phyloP scores from a whole-genome alignment of 2,113 vertebrate species.

The Hiodon tergisus region DNA sequence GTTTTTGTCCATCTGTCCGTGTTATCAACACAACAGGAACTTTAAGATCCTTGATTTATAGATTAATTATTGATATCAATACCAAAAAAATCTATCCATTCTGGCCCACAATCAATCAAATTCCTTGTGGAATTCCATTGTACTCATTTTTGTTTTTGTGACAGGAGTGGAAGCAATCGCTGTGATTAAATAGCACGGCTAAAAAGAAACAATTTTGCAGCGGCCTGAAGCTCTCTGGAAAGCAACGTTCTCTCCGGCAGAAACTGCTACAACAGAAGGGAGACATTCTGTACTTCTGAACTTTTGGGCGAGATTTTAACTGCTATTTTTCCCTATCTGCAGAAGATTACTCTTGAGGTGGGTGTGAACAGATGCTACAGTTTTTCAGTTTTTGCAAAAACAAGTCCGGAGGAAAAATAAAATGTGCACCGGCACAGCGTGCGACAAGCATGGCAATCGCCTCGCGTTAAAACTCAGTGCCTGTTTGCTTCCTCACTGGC shows the following conservation, averaged over 20 bases:
- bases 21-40: neutral
- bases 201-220: constrained; percentile 11
- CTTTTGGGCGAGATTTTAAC: constrained; percentile 23
- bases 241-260: constrained; percentile 5
- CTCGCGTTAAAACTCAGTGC: neutral
- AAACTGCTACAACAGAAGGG: constrained; percentile 18
- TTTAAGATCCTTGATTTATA: neutral
- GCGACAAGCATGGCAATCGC: neutral
- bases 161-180: too few species aligned
- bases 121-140: neutral
- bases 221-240: constrained; percentile 13
- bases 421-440: neutral
- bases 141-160: too few species aligned
- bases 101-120: too few species aligned
- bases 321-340: constrained; percentile 23
- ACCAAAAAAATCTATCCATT: too few species aligned
- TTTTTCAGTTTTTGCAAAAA: constrained; percentile 4
- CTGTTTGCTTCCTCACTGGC: neutral
- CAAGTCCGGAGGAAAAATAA: neutral
- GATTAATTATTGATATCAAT: neutral
- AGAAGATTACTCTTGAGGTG: constrained; percentile 23
- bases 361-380: constrained; percentile 20
- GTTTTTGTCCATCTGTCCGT: too few species aligned
- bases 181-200: constrained; percentile 1
- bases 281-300: constrained; percentile 26